Conservation (phyloP, 2,888 invertebrate species). For the Anticlea derivata region DNA sequence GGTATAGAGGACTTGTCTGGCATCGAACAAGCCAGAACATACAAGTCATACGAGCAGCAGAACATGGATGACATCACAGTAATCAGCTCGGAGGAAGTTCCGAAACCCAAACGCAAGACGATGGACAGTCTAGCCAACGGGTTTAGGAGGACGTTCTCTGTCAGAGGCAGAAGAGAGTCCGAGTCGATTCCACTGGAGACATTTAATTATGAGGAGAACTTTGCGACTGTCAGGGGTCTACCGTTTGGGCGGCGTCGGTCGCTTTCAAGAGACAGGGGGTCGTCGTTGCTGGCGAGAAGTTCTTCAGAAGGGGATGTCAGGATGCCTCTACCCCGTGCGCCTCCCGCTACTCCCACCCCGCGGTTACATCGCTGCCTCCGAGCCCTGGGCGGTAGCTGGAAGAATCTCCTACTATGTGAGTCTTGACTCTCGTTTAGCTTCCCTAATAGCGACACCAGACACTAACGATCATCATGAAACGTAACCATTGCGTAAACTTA, state of each 20-base stretch:
- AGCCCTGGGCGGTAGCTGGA: conserved; percentile 91
- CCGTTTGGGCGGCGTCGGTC: conserved; percentile 76
- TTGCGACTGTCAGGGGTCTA: conserved; percentile 73
- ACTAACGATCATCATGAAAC: conserved; percentile 49
- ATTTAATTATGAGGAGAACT: conserved; percentile 67
- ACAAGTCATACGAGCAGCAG: conserved; percentile 57
- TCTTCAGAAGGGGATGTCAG: conserved; percentile 89
- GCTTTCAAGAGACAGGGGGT: conserved; percentile 78
- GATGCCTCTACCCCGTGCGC: conserved; percentile 63
- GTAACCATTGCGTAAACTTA: conserved; percentile 43
- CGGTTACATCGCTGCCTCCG: conserved; percentile 88
- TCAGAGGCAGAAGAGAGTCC: conserved; percentile 65
- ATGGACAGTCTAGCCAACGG: conserved; percentile 75
- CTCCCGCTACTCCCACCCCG: conserved; percentile 70
- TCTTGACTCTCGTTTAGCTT: conserved; percentile 79
- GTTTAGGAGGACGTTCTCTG: conserved; percentile 74
- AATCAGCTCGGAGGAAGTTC: conserved; percentile 76
- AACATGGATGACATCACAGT: conserved; percentile 76
- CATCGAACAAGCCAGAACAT: conserved; percentile 57
- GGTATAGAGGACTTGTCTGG: conserved; percentile 73
- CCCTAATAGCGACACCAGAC: conserved; percentile 33
- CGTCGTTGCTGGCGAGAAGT: conserved; percentile 84
- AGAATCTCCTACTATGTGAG: conserved; percentile 91
- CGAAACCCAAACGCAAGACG: conserved; percentile 66
- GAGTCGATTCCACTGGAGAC: conserved; percentile 75